Percentiles rank a stretch among this genome's conserved stretches.
Evolutionary conservation across 2,113 vertebrate genomes (phyloP).

Genomic region (Apteryx mantelli): DNA sequence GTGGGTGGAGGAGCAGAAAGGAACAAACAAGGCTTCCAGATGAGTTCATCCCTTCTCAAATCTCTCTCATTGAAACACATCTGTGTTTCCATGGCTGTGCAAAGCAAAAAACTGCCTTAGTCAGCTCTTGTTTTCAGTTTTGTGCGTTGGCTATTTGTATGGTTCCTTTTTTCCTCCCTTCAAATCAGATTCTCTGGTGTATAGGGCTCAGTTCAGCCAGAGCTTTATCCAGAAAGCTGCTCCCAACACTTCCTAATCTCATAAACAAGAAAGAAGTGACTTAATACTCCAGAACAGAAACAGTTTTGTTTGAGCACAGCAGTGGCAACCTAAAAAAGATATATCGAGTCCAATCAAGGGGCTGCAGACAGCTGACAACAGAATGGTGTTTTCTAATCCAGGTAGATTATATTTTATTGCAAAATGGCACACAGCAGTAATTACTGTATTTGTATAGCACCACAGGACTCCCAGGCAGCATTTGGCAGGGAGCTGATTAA

Average conservation of each 20-base stretch:
- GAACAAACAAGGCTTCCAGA: constrained; percentile 60
- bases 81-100: constrained; percentile 46
- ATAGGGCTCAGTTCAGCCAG: constrained; percentile 53
- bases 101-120: neutral
- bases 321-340: constrained; percentile 45
- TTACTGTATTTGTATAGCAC: constrained; percentile 55
- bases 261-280: constrained; percentile 54
- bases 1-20: constrained; percentile 53
- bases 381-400: constrained; percentile 57
- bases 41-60: constrained; percentile 55
- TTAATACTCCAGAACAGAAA: constrained; percentile 67
- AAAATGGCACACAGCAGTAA: constrained; percentile 37
- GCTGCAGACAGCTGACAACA: constrained; percentile 57
- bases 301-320: constrained; percentile 57
- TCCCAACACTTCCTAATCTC: constrained; percentile 59
- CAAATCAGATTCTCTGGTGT: constrained; percentile 51
- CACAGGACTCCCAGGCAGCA: constrained; percentile 13
- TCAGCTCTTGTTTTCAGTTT: constrained; percentile 37
- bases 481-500: constrained; percentile 73
- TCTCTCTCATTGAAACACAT: constrained; percentile 27
- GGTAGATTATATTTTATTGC: constrained; percentile 57
- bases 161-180: constrained; percentile 9
- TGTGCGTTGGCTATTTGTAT: constrained; percentile 52
- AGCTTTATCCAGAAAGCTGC: constrained; percentile 52
- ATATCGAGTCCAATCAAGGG: constrained; percentile 35